Base-by-base conservation (phyloP, 2,113 vertebrate genomes). In the Nesoenas mayeri region DNA sequence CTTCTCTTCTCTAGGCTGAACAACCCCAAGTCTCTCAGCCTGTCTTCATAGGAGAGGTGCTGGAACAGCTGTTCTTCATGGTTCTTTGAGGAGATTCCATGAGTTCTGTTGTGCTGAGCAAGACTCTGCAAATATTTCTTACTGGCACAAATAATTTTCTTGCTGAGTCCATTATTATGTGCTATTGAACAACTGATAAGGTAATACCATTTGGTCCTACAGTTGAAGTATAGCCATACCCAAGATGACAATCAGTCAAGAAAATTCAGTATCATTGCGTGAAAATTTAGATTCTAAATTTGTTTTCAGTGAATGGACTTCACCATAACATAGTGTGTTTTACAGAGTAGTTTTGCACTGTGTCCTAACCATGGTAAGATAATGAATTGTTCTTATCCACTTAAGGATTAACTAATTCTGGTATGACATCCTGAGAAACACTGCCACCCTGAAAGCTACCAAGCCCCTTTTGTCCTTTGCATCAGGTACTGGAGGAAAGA, bases 211-310 rank as follows among this genome's bases (percentile, higher is more conserved):
- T 82, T 58, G 20, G 51, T 67, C 38, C 25, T 32, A 10, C 1
- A 1, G 61, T 1, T 81, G 20, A 65, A 86, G 16, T 12, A 74
- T 70, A 91, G 28, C 34, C 28, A 47, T 51, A 64, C 12, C 19
- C 7, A 16, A 57, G 44, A 82, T n/a, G 20, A 83, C 79, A 94
- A 86, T 51, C 48, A 89, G 64, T 29, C 0, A 0, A 91, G 79
- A 89, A 79, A 82, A 82, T 44, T 56, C 72, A 89, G 32, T 62
- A 91, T 58, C 17, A 42, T 7, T 53, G 13, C 80, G 57, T 29
- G 47, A 94, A 88, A 79, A 47, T 17, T 29, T 42, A 64, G 13
- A 54, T 94, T 91, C 73, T 96, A 70, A 95, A 88, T 58, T 73
- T n/a, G 67, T 44, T 66, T 26, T 38, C 88, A 94, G 80, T 75